Base-by-base conservation (phyloP, 2,113 vertebrate species). In the Ameiurus melas region DNA sequence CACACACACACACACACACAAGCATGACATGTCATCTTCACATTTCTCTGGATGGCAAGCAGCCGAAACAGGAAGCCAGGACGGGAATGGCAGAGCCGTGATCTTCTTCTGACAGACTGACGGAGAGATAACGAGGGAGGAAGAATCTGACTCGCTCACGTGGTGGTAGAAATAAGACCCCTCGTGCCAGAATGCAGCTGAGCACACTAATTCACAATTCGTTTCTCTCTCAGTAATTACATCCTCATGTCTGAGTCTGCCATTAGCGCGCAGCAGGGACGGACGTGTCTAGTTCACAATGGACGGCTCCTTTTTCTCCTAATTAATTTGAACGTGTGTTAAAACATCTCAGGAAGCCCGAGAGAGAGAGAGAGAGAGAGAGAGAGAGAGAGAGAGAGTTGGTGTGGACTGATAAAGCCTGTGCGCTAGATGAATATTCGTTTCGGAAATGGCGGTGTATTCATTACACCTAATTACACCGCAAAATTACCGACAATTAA, bases 71-170 rank as follows among this genome's bases (percentile, higher is more conserved):
- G 64, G 33, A 73, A 78, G 79, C 73, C 13, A 43, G 2, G 14
- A 43, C 16, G 27, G 75, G 73, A n/a, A 51, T 71, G 60, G 64
- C 60, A 70, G 84, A 82, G 51, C 85, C 84, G 77, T 90, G 90
- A 90, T 80, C 78, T 19, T 83, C 57, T 85, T 53, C 88, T 85
- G 84, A 87, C 86, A 87, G 78, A 12, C 53, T 89, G 89, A 90
- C 79, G 70, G 88, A 66, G 70, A 84, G 80, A 90, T 91, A 91
- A 91, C 68, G 88, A 90, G 91, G 73, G 86, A 25, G 55, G 80
- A 88, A 84, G 78, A 89, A 88, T 86, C 85, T 70, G 62, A 43
- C 22, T 53, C 70, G 14, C 68, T 39, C 68, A 39, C 20, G 10
- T 43, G 77, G n/a, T n/a, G 43, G 22, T 22, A 36, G 57, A 75